These are phyloP conservation scores for Trogon surrucura DNA, from an alignment of 2,113 vertebrate genomes.

Conservation along the genomic window DNA sequence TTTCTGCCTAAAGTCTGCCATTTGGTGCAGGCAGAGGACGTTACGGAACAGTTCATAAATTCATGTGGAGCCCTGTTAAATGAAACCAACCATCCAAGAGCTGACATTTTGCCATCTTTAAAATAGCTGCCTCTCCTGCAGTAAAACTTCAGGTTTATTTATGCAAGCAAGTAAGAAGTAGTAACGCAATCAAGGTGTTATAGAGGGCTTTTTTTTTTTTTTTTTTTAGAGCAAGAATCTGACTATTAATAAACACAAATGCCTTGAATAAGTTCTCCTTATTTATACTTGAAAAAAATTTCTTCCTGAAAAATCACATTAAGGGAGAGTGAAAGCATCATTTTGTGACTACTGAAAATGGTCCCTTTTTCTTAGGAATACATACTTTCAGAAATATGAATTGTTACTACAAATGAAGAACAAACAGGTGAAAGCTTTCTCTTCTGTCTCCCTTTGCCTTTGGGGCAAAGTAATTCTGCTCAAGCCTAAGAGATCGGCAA, in stretches of 20 bases:
- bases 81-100: conserved; percentile 83
- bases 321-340: background rate
- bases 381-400: conserved; percentile 35
- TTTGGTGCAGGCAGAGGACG: conserved; percentile 81
- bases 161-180: conserved; percentile 62
- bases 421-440: conserved; percentile 36
- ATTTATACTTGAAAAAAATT: conserved; percentile 3
- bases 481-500: background rate
- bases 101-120: conserved; percentile 83
- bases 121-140: conserved; percentile 76
- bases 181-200: conserved; percentile 55
- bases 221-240: conserved; percentile 55
- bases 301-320: conserved; percentile 22
- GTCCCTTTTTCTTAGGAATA: conserved; percentile 20
- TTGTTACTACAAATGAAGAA: conserved; percentile 34
- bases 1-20: conserved; percentile 83
- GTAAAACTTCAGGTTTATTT: conserved; percentile 74
- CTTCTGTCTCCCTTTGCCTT: background rate
- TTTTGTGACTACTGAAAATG: conserved; percentile 19
- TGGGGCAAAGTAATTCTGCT: background rate
- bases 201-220: background rate
- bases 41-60: conserved; percentile 85
- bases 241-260: conserved; percentile 53
- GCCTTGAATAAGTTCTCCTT: conserved; percentile 33
- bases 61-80: conserved; percentile 80